Evolutionary conservation across 2,113 vertebrate species (phyloP), one percentile per base, ranked within the genome.

Genomic region (Myotis lucifugus): DNA sequence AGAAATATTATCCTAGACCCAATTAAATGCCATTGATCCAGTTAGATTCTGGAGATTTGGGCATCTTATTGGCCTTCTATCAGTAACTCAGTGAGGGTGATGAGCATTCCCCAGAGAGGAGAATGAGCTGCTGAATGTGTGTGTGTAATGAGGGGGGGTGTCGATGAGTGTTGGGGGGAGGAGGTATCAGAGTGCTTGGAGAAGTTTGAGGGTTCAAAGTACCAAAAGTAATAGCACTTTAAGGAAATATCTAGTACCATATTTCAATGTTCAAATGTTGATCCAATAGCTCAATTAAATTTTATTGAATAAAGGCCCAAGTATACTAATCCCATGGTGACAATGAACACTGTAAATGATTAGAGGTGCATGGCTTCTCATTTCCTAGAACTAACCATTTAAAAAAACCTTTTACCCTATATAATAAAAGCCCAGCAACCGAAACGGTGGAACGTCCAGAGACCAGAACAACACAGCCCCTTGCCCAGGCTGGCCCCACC

Each of bases 1-100:
- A 37, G 84, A 88, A 18, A 6, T 5, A 87, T 14, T 89, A 69
- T 7, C 10, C 3, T 64, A 69, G 1, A 54, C 4, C 4, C 25
- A 91, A 32, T 48, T 91, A 56, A 84, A 84, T 56, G 14, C 12
- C 19, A 23, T 61, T 54, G 10, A 14, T 89, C 21, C 67, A 88
- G 4, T 73, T 48, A 85, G 42, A 82, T 61, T 85, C 8, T 88
- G 50, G 61, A n/a, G 11, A 73, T 83, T 50, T 94, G 6, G 19
- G 5, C 14, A 61, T 73, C 2, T 78, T 67, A 77, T 18, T 76
- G 25, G 40, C 9, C 92, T 81, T 50, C 19, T 67, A 46, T 11
- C 46, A 11, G 10, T 46, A 73, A 88, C 10, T 82, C 67, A 61
- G 13, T 61, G 19, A 76, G 74, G 23, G 42, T 76, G 18, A 5